These are phyloP conservation scores for Ageneiosus marmoratus DNA, from an alignment of 2,113 vertebrate genomes.

Conservation along the genomic window DNA sequence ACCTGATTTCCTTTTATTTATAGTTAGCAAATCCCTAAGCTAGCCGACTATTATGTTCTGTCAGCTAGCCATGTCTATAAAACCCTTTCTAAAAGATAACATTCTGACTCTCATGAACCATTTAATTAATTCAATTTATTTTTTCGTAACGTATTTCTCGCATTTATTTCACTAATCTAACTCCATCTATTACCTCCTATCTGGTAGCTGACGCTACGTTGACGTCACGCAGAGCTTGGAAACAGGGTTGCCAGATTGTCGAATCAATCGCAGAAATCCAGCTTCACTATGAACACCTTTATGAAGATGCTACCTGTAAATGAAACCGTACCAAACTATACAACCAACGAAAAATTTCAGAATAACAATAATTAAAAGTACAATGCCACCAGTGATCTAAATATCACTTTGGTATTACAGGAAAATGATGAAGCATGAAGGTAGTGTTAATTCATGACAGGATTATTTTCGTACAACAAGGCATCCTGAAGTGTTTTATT, in stretches of 20 bases:
- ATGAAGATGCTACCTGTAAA: too few species aligned
- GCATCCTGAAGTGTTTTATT: too few species aligned
- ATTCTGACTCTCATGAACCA: not conserved
- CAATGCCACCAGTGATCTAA: too few species aligned
- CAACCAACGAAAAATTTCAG: too few species aligned
- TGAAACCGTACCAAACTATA: too few species aligned
- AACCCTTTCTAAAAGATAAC: not conserved
- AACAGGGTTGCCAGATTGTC: not conserved
- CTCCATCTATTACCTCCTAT: not conserved
- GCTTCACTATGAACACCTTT: not conserved
- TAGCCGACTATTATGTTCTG: not conserved
- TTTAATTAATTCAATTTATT: not conserved
- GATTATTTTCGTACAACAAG: too few species aligned
- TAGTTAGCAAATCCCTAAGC: not conserved
- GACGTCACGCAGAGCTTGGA: not conserved
- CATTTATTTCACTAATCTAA: not conserved
- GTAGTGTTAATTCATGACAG: too few species aligned
- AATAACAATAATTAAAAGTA: too few species aligned
- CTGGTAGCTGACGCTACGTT: not conserved
- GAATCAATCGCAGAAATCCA: not conserved
- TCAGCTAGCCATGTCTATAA: not conserved
- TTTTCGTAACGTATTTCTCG: not conserved
- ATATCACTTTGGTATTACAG: too few species aligned
- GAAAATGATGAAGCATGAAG: too few species aligned
- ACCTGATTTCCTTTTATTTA: not conserved